These are phyloP conservation scores for Neodiprion virginianus DNA, from an alignment of 1,140 invertebrate genomes.

Conservation along the genomic window DNA sequence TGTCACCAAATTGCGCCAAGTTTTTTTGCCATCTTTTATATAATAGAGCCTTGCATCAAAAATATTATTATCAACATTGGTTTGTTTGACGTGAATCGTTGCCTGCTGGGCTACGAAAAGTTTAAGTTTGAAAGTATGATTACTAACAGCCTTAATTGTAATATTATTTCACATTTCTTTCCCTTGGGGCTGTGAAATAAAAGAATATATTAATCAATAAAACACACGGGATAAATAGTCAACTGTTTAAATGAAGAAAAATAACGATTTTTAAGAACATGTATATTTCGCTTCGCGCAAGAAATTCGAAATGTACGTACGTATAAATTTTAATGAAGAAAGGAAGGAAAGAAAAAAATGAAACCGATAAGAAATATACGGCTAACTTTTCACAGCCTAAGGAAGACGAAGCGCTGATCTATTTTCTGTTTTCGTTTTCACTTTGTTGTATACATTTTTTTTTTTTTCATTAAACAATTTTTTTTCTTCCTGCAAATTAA, in stretches of 20 bases:
- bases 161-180: constrained; percentile 6
- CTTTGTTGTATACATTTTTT: not conserved
- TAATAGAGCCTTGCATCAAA: not conserved
- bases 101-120: not conserved
- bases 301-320: no score
- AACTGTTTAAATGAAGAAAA: not conserved
- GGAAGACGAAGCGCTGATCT: not conserved
- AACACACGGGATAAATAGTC: not conserved
- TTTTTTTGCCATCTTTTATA: not conserved
- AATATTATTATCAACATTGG: not conserved
- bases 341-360: no score
- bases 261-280: no score
- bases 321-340: no score
- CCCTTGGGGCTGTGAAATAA: constrained; percentile 4
- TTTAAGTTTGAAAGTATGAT: constrained; percentile 1
- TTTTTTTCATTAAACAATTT: not conserved
- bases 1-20: no score
- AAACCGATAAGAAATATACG: not conserved
- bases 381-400: constrained; percentile 4
- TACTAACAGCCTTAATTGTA: not conserved
- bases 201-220: not conserved
- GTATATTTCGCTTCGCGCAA: no score
- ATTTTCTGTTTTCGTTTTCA: not conserved
- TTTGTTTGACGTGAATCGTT: constrained; percentile 5
- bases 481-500: not conserved